These are phyloP conservation scores for Anagrus nilaparvatae DNA, from an alignment of 1,140 invertebrate genomes.

Conservation along the genomic window DNA sequence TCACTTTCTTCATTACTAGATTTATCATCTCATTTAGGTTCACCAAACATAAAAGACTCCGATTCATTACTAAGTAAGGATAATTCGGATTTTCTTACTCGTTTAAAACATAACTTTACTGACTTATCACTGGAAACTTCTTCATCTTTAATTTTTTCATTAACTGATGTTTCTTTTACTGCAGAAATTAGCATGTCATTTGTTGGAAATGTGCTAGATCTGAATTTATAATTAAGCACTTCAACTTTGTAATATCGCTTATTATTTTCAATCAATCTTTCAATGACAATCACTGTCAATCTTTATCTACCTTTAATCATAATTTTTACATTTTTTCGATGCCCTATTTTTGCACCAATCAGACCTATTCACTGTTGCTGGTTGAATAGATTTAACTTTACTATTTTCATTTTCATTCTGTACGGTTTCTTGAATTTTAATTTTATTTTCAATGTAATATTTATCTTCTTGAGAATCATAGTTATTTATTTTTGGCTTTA, in stretches of 20 bases:
- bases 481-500: slow-evolving; percentile 12
- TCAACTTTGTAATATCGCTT: slow-evolving; percentile 63
- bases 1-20: no score
- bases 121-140: slow-evolving; percentile 42
- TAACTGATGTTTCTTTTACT: slow-evolving; percentile 20
- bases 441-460: slow-evolving; percentile 2
- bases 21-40: slow-evolving; percentile 50
- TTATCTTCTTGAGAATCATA: slow-evolving; percentile 9
- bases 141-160: slow-evolving; percentile 28
- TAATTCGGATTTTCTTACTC: slow-evolving; percentile 59
- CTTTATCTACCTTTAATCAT: slow-evolving; percentile 23
- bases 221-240: slow-evolving; percentile 54
- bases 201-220: slow-evolving; percentile 41
- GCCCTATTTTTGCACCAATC: slow-evolving; percentile 17
- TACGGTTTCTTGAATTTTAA: slow-evolving; percentile 10
- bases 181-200: slow-evolving; percentile 15
- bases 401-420: slow-evolving; percentile 8
- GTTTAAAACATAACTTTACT: slow-evolving; percentile 59
- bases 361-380: slow-evolving; percentile 7
- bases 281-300: slow-evolving; percentile 43
- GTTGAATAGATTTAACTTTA: slow-evolving; percentile 2
- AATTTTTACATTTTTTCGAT: slow-evolving; percentile 25
- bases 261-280: slow-evolving; percentile 47
- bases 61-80: slow-evolving; percentile 66
- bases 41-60: slow-evolving; percentile 68